These are phyloP conservation scores for Galerucella nymphaeae DNA, from an alignment of 2,888 invertebrate species.

Conservation along the genomic window DNA sequence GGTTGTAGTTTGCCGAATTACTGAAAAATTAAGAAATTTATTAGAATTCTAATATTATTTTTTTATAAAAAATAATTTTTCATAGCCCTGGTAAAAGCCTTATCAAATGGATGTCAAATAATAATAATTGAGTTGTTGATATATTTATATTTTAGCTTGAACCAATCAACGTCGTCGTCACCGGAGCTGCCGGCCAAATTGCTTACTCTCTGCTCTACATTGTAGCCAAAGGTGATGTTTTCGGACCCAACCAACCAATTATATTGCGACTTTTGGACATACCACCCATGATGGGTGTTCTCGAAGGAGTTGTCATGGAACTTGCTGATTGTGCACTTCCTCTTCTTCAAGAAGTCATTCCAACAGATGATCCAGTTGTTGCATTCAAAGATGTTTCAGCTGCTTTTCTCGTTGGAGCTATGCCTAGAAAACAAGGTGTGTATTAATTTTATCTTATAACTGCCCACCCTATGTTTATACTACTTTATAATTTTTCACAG, in stretches of 20 bases:
- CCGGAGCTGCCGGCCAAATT: conserved; percentile 99
- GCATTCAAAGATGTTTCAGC: conserved; percentile 98
- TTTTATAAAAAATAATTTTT: too few relatives aligned
- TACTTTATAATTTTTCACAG: conserved; percentile 60
- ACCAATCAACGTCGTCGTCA: conserved; percentile 93
- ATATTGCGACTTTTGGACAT: conserved; percentile 94
- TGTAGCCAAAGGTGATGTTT: conserved; percentile 95
- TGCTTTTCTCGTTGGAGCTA: conserved; percentile 96
- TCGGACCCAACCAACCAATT: conserved; percentile 88
- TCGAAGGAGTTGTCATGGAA: conserved; percentile 99
- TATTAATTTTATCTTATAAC: too few relatives aligned
- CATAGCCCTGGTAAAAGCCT: too few relatives aligned
- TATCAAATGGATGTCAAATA: too few relatives aligned
- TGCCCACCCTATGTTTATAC: too few relatives aligned
- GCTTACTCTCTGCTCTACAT: conserved; percentile 96
- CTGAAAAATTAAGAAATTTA: too few relatives aligned
- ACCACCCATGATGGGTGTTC: conserved; percentile 93
- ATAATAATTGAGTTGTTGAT: too few relatives aligned
- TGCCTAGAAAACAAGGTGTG: conserved; percentile 86
- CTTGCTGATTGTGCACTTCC: conserved; percentile 95
- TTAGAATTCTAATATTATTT: too few relatives aligned
- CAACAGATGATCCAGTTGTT: conserved; percentile 87
- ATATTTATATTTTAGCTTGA: conserved; percentile 80
- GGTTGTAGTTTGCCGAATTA: too few relatives aligned
- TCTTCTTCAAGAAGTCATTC: conserved; percentile 83